These are phyloP conservation scores for Cathartes aura DNA, from an alignment of 2,113 vertebrate species.

Conservation along the genomic window DNA sequence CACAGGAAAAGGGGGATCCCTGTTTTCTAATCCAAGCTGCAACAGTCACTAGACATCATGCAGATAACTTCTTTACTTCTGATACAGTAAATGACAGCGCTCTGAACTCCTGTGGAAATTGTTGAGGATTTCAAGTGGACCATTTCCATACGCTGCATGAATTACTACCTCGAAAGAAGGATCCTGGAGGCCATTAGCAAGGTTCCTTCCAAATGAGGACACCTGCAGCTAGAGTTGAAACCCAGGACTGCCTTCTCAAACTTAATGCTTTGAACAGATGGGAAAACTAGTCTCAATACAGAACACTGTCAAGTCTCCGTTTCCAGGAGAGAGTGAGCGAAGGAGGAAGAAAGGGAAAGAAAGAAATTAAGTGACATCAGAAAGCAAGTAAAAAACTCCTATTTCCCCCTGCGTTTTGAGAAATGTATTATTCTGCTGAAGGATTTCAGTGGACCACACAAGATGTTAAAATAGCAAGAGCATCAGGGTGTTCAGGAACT, in stretches of 20 bases:
- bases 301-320: background rate
- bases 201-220: background rate
- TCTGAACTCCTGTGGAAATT: background rate
- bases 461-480: background rate
- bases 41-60: background rate
- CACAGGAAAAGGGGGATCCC: background rate
- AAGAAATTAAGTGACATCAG: background rate
- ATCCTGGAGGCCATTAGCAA: background rate
- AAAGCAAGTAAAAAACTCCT: background rate
- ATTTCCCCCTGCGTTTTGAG: background rate
- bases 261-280: background rate
- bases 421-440: background rate
- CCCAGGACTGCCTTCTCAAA: background rate
- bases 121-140: background rate
- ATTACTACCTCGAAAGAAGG: background rate
- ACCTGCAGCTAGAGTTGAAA: background rate
- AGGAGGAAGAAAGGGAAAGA: background rate
- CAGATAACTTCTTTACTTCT: background rate
- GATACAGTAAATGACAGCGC: background rate
- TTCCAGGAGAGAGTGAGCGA: background rate
- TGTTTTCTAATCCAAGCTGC: background rate
- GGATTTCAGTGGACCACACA: background rate
- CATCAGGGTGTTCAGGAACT: background rate
- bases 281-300: background rate
- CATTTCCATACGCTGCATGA: background rate